Evolutionary conservation across 2,888 invertebrate species (phyloP), one percentile per base, ranked within the genome.

Genomic region (Dione vanillae): DNA sequence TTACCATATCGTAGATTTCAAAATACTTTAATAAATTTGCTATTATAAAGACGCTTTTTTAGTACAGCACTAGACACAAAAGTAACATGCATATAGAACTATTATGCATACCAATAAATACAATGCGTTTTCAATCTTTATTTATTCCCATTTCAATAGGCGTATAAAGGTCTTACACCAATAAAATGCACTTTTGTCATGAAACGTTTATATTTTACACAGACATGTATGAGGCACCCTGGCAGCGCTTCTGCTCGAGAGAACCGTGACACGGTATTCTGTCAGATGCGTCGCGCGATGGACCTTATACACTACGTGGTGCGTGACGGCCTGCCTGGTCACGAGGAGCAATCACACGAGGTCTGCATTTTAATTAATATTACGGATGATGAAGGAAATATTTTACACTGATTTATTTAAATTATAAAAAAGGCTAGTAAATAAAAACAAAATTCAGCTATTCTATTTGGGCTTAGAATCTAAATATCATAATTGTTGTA

Each of bases 301-400:
- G 99, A 99, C 92, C 95, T 99, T 76, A 98, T 99, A 79, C 99
- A 99, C 91, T 98, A 97, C 89, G 98, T 99, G 72, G 98, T 99
- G 59, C 97, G 98, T 82, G 99, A 99, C 89, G 99, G 99, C n/a
- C 96, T 98, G 52, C 93, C 93, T 0, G 93, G 93, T 2, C 91
- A 92, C 92, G 97, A 85, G 94, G 92, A 92, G 64, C 88, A 85
- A 43, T 81, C 91, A 6, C 91, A 91, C 75, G 93, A 93, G 93
- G 93, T 93, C 85, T 54, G 69, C 16, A 35, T 65, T 64, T 14
- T n/a, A 41, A n/a, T 51, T 14, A 12, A 14, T 49, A 40, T 12
- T 8, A 19, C 6, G n/a, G 40, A 19, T 14, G 14, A 35, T n/a
- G 10, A 27, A 59, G 27, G 7, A 35, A 35, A 52, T n/a, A n/a